Evolutionary conservation across 2,888 invertebrate genomes (phyloP).

Genomic region (Abrostola triplasia): DNA sequence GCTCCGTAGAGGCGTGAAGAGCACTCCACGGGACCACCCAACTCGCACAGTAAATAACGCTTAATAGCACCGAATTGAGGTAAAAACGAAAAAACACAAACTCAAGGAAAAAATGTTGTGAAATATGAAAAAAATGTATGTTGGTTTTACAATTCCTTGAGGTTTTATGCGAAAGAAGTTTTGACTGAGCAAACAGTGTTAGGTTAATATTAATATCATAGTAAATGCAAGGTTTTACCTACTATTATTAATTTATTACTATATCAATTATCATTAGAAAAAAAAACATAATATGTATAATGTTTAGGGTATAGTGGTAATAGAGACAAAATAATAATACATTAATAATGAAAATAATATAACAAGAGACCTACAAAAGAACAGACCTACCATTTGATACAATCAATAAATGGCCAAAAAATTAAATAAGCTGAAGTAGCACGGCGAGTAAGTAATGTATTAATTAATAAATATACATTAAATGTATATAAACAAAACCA

Average conservation of each 20-base stretch:
- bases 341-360: no score
- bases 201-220: slow-evolving; percentile 23
- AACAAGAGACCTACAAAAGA: no score
- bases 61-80: slow-evolving; percentile 68
- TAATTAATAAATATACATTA: neutral
- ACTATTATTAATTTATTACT: no score
- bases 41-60: slow-evolving; percentile 62
- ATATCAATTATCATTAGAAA: no score
- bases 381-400: no score
- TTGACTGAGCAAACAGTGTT: slow-evolving; percentile 28
- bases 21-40: slow-evolving; percentile 72
- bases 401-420: no score
- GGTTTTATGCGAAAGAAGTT: slow-evolving; percentile 38
- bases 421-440: no score
- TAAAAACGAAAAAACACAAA: slow-evolving; percentile 58
- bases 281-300: no score
- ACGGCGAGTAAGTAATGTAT: no score
- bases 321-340: no score
- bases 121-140: slow-evolving; percentile 52
- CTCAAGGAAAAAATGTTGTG: slow-evolving; percentile 48
- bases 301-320: no score
- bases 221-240: no score
- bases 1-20: slow-evolving; percentile 62
- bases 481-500: neutral
- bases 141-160: slow-evolving; percentile 52